Percentiles rank a stretch among this genome's conserved stretches.
Conservation (phyloP, 2,113 vertebrate genomes). For the Macrotis lagotis region DNA sequence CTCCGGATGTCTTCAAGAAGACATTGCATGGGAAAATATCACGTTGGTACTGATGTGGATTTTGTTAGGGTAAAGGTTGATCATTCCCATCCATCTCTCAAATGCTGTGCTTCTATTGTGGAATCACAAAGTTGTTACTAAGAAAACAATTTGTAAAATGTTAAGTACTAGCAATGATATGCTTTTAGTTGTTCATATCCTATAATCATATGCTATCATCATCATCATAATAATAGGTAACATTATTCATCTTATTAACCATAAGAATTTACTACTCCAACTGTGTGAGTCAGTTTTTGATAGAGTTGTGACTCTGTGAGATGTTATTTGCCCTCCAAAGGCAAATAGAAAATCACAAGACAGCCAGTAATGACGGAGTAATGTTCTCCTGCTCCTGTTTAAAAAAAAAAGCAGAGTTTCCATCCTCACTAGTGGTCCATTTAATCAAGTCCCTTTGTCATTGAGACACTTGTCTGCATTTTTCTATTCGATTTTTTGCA, state of each 20-base stretch:
- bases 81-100: not conserved
- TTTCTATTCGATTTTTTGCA: conserved; percentile 70
- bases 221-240: not conserved
- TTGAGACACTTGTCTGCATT: conserved; percentile 65
- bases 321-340: not conserved
- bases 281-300: not conserved
- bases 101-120: not conserved
- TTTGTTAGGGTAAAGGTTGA: not conserved
- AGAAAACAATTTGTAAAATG: not conserved
- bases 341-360: conserved; percentile 40
- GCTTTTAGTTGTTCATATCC: not conserved
- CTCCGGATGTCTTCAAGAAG: not conserved
- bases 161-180: not conserved
- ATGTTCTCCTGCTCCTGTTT: conserved; percentile 74
- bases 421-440: not conserved
- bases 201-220: not conserved
- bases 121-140: not conserved
- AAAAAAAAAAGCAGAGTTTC: conserved; percentile 62
- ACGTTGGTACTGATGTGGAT: not conserved
- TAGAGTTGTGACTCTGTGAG: not conserved
- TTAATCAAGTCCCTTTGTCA: conserved; percentile 66
- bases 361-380: conserved; percentile 76
- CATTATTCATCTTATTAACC: not conserved
- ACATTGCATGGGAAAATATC: not conserved
- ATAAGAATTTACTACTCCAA: not conserved